Evolutionary conservation across 2,797 vertebrate species (phyloP), one percentile per base, ranked within the genome.

Genomic region (Gymnodraco acuticeps): DNA sequence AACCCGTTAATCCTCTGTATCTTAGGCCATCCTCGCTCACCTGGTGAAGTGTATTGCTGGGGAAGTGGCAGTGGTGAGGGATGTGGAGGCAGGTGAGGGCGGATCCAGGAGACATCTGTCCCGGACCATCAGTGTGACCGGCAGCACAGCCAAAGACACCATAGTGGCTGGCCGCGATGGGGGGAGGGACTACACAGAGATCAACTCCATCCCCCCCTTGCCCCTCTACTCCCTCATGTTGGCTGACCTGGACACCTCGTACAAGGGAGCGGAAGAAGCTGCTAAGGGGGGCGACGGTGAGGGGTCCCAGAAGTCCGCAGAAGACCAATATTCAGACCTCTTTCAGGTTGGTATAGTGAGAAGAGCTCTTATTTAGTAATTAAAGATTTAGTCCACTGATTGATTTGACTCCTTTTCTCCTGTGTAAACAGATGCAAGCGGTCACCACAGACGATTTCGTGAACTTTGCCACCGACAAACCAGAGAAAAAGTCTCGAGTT

Each of bases 1-100:
- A 69, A 83, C 50, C 17, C 1, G 10, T 11, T 2, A 13, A 13
- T 38, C 3, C 33, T 81, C 41, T 54, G 1, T 81, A 0, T 33
- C 3, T 64, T 73, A 94, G 93, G 98, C 98, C 83, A 99, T 99
- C 78, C 95, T 99, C 0, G 97, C 98, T 0, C 98, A 99, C 88
- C 95, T 99, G 90, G 98, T 99, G 9, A 99, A 99, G 87, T 99
- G 98, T 71, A 98, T 99, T 17, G 98, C 98, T 0, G 98, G 98
- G 17, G 98, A 99, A 92, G 98, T 99, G 52, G 98, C 98, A 13
- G 92, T 99, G 84, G 98, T 99, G 81, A 95, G 97, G 87, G 98
- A 99, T 56, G 91, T 96, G 59, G 98, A 99, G 81, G 95, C 97
- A 12, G 97, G 97, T 55, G 97, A 98, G 87, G 96, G 96, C 2